These are phyloP conservation scores for Gallinago solitaria DNA, from an alignment of 2,797 vertebrate genomes.

Conservation along the genomic window DNA sequence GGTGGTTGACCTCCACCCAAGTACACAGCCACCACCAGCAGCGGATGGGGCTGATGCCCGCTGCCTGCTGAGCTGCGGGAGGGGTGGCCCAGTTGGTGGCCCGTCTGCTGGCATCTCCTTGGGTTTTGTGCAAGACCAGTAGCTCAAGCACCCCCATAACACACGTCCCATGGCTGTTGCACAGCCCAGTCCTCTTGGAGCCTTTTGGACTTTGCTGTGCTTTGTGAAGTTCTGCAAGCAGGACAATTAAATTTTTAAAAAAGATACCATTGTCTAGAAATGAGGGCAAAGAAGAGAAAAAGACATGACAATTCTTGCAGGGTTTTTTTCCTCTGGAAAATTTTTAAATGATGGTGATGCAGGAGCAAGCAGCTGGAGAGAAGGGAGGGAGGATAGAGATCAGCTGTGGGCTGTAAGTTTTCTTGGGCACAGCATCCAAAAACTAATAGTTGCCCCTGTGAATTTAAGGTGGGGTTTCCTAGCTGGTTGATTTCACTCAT, in stretches of 20 bases:
- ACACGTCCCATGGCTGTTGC: rapidly evolving
- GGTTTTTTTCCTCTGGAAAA: background rate
- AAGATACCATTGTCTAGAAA: background rate
- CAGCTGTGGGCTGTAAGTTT: background rate
- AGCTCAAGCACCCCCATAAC: background rate
- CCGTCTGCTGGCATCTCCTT: background rate
- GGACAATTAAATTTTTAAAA: background rate
- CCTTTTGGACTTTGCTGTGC: background rate
- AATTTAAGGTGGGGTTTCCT: background rate
- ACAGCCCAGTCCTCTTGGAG: background rate
- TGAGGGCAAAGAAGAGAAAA: background rate
- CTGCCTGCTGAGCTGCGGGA: background rate
- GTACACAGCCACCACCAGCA: background rate
- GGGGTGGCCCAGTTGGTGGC: too few species aligned
- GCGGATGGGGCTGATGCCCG: background rate
- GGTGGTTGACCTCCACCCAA: background rate
- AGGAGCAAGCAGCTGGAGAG: background rate
- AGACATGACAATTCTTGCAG: background rate
- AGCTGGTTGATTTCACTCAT: background rate
- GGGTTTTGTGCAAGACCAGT: background rate
- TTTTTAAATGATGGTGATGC: background rate
- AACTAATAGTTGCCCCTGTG: background rate
- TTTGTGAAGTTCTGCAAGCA: background rate
- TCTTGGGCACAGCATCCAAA: background rate
- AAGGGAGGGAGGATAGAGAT: background rate